Conservation (phyloP, 2,113 vertebrate species). For the Chaenogobius annularis region DNA sequence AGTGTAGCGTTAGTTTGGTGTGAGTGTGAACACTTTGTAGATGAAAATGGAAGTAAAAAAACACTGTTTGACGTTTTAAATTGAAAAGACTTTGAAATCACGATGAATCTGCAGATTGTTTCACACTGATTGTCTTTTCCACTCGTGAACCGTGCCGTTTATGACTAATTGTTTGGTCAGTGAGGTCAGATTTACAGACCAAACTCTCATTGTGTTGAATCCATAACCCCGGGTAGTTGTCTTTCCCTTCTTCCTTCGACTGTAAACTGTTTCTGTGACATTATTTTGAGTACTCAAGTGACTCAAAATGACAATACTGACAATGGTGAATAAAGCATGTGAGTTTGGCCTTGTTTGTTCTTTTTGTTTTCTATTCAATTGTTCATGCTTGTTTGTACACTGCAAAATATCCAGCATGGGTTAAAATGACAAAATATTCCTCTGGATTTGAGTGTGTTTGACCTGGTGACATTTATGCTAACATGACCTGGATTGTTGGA, state of each 20-base stretch:
- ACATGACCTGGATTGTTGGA: background rate
- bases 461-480: background rate
- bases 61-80: too few relatives aligned
- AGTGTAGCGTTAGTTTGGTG: too few relatives aligned
- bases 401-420: background rate
- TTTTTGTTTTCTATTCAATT: background rate
- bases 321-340: background rate
- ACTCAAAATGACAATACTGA: background rate
- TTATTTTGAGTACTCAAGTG: constrained; percentile 1
- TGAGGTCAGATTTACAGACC: background rate
- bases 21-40: too few relatives aligned
- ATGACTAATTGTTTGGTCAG: too few relatives aligned
- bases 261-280: background rate
- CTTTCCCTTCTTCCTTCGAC: background rate
- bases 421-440: background rate
- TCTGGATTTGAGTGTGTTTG: background rate
- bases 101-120: too few relatives aligned
- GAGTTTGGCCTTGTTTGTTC: background rate
- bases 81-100: too few relatives aligned
- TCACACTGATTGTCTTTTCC: too few relatives aligned
- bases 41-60: too few relatives aligned
- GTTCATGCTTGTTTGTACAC: background rate
- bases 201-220: background rate
- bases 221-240: background rate
- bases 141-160: too few relatives aligned